A percentile compares a stretch with the other conserved stretches of the same genome.
Conservation (phyloP, 2,113 vertebrate species). For the Acrocephalus arundinaceus region DNA sequence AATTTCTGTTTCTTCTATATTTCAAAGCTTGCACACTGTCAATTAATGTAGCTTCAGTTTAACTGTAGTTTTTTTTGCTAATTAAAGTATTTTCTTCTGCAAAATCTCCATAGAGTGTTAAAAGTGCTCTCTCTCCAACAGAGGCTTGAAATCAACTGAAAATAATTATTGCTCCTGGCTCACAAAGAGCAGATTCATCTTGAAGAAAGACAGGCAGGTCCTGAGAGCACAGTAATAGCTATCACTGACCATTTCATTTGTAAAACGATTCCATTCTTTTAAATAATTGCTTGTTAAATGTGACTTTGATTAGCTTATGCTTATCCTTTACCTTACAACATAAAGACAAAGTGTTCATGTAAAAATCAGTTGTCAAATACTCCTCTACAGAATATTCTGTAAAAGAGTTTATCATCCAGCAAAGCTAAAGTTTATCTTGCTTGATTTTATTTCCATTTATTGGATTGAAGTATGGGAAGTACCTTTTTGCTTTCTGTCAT, state of each 20-base stretch:
- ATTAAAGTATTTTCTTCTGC: not conserved
- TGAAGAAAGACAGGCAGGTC: not conserved
- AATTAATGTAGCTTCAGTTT: not conserved
- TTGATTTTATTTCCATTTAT: not conserved
- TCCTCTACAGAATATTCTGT: not conserved
- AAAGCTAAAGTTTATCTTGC: not conserved
- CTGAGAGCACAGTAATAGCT: not conserved
- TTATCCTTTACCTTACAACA: not conserved
- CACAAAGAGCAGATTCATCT: constrained; percentile 7
- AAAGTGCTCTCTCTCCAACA: not conserved
- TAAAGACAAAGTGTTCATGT: not conserved
- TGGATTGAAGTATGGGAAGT: not conserved
- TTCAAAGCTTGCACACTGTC: not conserved
- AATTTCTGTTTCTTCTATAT: not conserved
- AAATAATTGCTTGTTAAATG: constrained; percentile 38
- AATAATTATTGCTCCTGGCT: not conserved
- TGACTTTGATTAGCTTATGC: not conserved
- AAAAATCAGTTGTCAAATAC: not conserved
- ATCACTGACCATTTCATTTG: constrained; percentile 13
- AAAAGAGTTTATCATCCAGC: not conserved
- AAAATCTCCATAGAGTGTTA: not conserved
- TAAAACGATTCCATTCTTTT: not conserved
- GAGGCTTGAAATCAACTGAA: not conserved
- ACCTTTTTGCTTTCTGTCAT: not conserved
- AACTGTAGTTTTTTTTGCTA: not conserved